Evolutionary conservation across 1,140 invertebrate genomes (phyloP).

Genomic region (Anastatus disparis): DNA sequence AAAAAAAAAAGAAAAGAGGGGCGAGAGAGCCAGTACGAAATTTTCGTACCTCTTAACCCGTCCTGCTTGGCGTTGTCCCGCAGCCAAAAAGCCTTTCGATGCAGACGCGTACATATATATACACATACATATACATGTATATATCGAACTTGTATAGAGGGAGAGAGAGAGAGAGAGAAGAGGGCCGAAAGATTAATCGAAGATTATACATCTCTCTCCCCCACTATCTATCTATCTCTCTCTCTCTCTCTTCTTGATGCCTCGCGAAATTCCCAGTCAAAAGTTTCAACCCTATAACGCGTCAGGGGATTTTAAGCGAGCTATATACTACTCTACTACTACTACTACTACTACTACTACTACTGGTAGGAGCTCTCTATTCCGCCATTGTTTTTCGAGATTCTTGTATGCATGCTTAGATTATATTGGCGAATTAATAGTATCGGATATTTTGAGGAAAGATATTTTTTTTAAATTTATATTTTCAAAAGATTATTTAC

Average conservation of each 20-base stretch:
- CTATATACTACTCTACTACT: too few species aligned
- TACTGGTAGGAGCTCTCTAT: too few species aligned
- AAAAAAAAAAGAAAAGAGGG: background rate
- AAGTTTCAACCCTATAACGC: slow-evolving; percentile 16
- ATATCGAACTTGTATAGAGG: background rate
- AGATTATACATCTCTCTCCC: slow-evolving; percentile 28
- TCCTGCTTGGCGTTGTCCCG: slow-evolving; percentile 42
- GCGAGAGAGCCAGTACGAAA: background rate
- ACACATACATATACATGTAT: slow-evolving; percentile 26
- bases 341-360: too few species aligned
- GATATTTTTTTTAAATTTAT: too few species aligned
- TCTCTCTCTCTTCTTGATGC: background rate
- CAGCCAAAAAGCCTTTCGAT: slow-evolving; percentile 49
- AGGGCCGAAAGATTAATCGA: slow-evolving; percentile 39
- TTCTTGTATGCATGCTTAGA: too few species aligned
- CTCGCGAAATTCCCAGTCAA: slow-evolving; percentile 15
- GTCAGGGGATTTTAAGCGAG: slow-evolving; percentile 1
- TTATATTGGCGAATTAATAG: too few species aligned
- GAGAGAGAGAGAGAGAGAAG: background rate
- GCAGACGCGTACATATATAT: slow-evolving; percentile 38
- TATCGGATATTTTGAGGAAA: too few species aligned
- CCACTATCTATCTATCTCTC: too few species aligned
- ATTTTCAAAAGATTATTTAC: too few species aligned
- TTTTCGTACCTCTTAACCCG: slow-evolving; percentile 45
- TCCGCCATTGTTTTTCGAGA: slow-evolving; percentile 29